These are phyloP conservation scores for Vandiemenella viatica DNA, from an alignment of 2,888 invertebrate species.

Conservation along the genomic window DNA sequence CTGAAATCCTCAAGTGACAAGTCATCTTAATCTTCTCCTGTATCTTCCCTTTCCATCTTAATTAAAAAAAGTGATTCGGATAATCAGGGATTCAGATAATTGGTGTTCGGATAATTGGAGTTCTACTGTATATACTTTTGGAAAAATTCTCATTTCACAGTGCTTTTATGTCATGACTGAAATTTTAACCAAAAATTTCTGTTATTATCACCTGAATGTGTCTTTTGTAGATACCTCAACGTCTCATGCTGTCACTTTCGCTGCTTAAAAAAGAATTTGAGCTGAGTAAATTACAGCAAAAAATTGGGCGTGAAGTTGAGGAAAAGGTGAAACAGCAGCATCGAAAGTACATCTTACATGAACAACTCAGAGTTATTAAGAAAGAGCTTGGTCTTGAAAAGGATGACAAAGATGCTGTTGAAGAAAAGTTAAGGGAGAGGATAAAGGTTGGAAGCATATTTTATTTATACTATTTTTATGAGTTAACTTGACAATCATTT, in stretches of 20 bases:
- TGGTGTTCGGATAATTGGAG: too few species aligned
- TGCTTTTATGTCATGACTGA: too few species aligned
- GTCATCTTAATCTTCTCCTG: too few species aligned
- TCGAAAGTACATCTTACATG: constrained; percentile 91
- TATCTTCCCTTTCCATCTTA: too few species aligned
- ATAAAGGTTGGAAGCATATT: constrained; percentile 41
- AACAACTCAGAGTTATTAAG: constrained; percentile 95
- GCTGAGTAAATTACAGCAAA: constrained; percentile 88
- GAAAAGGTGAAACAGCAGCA: constrained; percentile 99
- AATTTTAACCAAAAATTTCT: too few species aligned
- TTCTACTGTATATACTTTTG: too few species aligned
- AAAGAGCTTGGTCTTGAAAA: constrained; percentile 97
- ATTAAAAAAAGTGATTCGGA: too few species aligned
- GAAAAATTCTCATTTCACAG: constrained; percentile 3
- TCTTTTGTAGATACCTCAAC: constrained; percentile 67
- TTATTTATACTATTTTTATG: background rate
- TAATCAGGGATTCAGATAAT: too few species aligned
- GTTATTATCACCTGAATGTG: too few species aligned
- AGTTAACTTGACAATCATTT: background rate
- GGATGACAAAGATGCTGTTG: constrained; percentile 97
- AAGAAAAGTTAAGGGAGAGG: constrained; percentile 86
- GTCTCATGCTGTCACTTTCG: constrained; percentile 76
- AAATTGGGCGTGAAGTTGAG: constrained; percentile 93
- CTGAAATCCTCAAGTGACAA: too few species aligned
- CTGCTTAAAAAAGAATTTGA: constrained; percentile 94